Evolutionary conservation across 37 sponge, comb jelly and placozoan genomes (phyloP).

Genomic region (Beroe ovata): DNA sequence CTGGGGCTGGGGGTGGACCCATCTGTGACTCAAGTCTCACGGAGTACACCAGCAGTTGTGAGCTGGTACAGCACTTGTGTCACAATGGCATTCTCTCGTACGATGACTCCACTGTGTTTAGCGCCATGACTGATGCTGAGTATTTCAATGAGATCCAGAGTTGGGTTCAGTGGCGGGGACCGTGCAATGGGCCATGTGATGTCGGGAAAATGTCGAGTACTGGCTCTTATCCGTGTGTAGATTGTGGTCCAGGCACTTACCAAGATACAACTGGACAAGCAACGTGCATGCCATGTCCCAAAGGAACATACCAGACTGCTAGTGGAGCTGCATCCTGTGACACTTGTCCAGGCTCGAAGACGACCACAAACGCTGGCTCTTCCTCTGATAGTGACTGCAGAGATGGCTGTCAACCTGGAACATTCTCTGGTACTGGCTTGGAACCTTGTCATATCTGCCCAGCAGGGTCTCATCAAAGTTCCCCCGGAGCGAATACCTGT

Average conservation of each 20-base stretch:
- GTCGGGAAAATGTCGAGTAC: neutral
- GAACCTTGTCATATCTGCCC: conserved; percentile 19
- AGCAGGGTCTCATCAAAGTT: neutral
- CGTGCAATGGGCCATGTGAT: conserved; percentile 34
- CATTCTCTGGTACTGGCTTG: conserved; percentile 19
- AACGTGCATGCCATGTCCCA: neutral
- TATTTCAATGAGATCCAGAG: neutral
- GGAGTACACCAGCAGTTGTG: conserved; percentile 49
- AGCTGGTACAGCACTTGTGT: conserved; percentile 12
- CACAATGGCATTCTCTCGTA: neutral
- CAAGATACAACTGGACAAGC: conserved; percentile 15
- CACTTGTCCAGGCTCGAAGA: neutral
- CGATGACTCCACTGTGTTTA: conserved; percentile 17
- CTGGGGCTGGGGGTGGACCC: neutral
- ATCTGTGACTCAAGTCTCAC: conserved; percentile 27
- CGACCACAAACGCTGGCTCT: neutral
- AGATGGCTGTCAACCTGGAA: conserved; percentile 39
- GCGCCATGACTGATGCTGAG: neutral
- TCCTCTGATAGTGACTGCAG: conserved; percentile 14
- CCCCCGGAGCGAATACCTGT: neutral
- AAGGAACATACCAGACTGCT: conserved; percentile 1
- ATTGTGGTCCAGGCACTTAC: neutral
- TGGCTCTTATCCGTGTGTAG: conserved; percentile 7
- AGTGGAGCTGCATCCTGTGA: neutral
- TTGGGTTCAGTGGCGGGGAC: conserved; percentile 25